Conservation (phyloP, 2,113 vertebrate genomes). For the Rafetus swinhoei region DNA sequence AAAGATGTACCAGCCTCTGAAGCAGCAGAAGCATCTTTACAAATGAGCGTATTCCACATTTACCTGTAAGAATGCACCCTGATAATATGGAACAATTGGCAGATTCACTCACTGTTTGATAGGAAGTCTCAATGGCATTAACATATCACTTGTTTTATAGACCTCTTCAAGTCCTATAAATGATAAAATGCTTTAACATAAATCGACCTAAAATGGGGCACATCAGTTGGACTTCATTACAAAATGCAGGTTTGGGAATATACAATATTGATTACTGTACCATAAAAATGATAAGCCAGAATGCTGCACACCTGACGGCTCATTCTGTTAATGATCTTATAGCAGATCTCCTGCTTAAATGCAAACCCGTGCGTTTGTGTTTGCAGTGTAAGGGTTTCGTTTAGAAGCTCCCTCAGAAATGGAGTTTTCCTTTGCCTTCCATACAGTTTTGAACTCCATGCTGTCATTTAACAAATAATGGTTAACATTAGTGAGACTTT, state of each 20-base stretch:
- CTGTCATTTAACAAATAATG: not conserved
- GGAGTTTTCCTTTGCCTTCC: not conserved
- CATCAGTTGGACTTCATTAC: not conserved
- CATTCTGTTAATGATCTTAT: not conserved
- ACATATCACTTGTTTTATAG: not conserved
- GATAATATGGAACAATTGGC: not conserved
- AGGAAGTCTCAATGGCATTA: not conserved
- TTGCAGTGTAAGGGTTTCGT: not conserved
- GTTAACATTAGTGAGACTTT: not conserved
- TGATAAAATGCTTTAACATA: not conserved
- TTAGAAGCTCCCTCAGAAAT: not conserved
- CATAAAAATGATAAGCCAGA: not conserved
- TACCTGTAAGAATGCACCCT: not conserved
- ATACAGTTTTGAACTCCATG: not conserved
- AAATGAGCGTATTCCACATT: not conserved
- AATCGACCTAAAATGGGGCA: not conserved
- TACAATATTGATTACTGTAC: not conserved
- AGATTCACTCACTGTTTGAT: not conserved
- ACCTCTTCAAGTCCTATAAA: not conserved
- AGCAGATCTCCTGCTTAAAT: not conserved
- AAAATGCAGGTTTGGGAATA: not conserved
- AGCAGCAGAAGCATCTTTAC: not conserved
- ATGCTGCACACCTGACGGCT: not conserved
- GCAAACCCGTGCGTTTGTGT: not conserved
- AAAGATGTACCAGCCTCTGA: not conserved